Conservation (phyloP, 2,797 vertebrate species). For the Percopsis omiscomaycus region DNA sequence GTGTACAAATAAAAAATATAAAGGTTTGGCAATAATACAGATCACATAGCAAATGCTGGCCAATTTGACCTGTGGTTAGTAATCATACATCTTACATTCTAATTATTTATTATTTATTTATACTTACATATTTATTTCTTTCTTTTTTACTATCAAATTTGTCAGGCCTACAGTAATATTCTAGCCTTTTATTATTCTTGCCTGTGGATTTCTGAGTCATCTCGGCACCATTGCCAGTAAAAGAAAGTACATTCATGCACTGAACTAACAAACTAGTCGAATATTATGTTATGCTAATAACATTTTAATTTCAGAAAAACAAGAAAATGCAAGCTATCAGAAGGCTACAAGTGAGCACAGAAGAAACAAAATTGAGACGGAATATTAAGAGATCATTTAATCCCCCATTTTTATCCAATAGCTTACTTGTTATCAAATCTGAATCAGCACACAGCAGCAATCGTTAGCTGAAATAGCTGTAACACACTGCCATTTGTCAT, state of each 20-base stretch:
- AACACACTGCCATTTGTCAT: slow-evolving; percentile 61
- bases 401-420: slow-evolving; percentile 71
- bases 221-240: slow-evolving; percentile 5
- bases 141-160: too few species aligned
- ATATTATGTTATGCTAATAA: not conserved
- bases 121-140: not conserved
- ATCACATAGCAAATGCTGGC: not conserved
- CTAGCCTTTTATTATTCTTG: too few species aligned
- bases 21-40: not conserved
- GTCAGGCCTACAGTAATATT: too few species aligned
- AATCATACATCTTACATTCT: not conserved
- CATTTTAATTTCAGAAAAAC: slow-evolving; percentile 16
- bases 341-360: slow-evolving; percentile 22
- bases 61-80: not conserved
- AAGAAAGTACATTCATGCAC: not conserved
- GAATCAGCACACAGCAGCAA: slow-evolving; percentile 68
- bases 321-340: not conserved
- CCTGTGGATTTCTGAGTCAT: too few species aligned
- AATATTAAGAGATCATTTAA: slow-evolving; percentile 62
- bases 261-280: not conserved
- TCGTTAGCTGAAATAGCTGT: slow-evolving; percentile 61
- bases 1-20: not conserved
- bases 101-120: slow-evolving; percentile 1
- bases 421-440: slow-evolving; percentile 72
- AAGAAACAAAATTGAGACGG: slow-evolving; percentile 55